Base-by-base conservation (phyloP, 2,888 invertebrate species). In the Steinernema carpocapsae region DNA sequence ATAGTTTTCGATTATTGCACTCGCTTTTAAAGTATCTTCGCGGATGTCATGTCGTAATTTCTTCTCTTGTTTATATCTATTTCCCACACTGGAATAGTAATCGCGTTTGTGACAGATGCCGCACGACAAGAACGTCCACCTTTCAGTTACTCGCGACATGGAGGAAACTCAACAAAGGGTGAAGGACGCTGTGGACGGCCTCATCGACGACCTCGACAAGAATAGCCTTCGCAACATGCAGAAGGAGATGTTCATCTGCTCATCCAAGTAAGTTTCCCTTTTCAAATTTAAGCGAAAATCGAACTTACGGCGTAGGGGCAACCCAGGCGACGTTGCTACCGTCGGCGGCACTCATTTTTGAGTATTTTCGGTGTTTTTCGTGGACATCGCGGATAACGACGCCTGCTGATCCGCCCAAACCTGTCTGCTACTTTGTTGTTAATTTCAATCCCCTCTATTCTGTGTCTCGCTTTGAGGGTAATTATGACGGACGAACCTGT, bases 211-310 rank as follows among this genome's bases (percentile, higher is more conserved):
- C 37, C 75, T 84, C 70, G 83, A 85, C 76, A 78, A 79, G 72
- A 81, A 32, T 37, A 75, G 81, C 73, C 77, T 85, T 19, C 79
- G 85, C 6, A 83, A 83, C 59, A 83, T 83, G 80, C 85, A 85
- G 75, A 82, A 82, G 73, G 70, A 72, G 45, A 84, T 85, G 84
- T 85, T 85, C 75, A 70, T 73, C 29, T 85, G 85, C 75, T 85
- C 85, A 0, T 80, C 84, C n/a, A 77, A 78, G 82, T 83, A 46
- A 72, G 74, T 73, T 4, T 4, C 48, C 3, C 10, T 37, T 37
- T 37, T n/a, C 7, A 43, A 14, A 43, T 14, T 43, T 43, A 43
- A 43, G 64, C 32, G 32, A 37, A 26, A 64, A 12, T 29, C 29
- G 32, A 17, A 64, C 29, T 64, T 29, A 10, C 26, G 32, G 10